A percentile compares a stretch with the other conserved stretches of the same genome.
phyloP scores from a whole-genome alignment of 1,140 invertebrate species.

The Orius laevigatus region DNA sequence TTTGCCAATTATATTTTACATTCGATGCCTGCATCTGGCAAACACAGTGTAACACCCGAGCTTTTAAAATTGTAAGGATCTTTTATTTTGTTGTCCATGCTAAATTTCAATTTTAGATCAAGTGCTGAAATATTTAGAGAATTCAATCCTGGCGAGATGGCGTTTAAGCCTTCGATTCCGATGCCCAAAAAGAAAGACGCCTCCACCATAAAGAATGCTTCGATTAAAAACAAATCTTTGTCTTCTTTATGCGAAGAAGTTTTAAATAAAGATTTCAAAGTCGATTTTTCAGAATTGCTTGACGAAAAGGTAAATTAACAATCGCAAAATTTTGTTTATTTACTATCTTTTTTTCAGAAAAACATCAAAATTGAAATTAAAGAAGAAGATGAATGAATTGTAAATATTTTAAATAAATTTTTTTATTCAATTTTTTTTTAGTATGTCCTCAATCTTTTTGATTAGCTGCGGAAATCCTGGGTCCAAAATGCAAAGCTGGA shows the following conservation, averaged over 20 bases:
- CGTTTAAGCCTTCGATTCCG: conserved; percentile 44
- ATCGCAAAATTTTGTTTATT: neutral
- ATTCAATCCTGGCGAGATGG: conserved; percentile 44
- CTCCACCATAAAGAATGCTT: neutral
- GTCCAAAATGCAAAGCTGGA: conserved; percentile 13
- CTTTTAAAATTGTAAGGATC: conserved; percentile 40
- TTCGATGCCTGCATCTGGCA: conserved; percentile 35
- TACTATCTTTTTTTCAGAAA: neutral
- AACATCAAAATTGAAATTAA: neutral
- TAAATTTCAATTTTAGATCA: conserved; percentile 25
- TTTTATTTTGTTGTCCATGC: neutral
- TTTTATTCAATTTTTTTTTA: neutral
- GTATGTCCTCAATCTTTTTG: conserved; percentile 7
- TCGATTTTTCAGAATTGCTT: neutral
- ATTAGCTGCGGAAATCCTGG: conserved; percentile 11
- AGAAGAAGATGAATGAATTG: neutral
- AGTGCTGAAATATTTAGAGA: conserved; percentile 35
- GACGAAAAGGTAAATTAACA: conserved; percentile 6
- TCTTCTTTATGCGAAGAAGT: conserved; percentile 6
- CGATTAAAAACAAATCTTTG: conserved; percentile 4
- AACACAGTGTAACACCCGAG: conserved; percentile 37
- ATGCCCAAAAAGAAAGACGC: conserved; percentile 27
- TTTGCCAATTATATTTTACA: conserved; percentile 40
- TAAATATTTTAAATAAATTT: conserved; percentile 2
- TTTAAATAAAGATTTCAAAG: neutral